Evolutionary conservation across 2,888 invertebrate species (phyloP), one percentile per base, ranked within the genome.

Genomic region (Microplitis deprimator): DNA sequence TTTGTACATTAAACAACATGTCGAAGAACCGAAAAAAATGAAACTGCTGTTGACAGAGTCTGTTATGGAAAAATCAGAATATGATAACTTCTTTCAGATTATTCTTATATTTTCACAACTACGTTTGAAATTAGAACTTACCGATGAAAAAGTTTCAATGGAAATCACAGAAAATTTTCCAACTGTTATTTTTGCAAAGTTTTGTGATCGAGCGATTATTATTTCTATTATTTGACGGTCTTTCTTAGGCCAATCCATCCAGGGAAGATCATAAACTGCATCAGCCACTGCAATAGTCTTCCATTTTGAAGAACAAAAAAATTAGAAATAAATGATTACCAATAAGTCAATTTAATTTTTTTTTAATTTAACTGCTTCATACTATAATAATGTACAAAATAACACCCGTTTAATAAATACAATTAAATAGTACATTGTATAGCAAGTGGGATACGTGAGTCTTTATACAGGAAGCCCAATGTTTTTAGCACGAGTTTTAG

Each of bases 81-180:
- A 20, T 20, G 20, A 20, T 2, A 2, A 20, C 20, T 20, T 20
- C 2, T 1, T 20, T 20, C 1, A 20, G 20, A 2, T 20, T 20
- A 20, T 20, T 20, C 20, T 20, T 20, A 1, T 20, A 20, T 20
- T 20, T 20, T 17, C 17, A 20, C 2, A 2, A 20, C 20, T 20
- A 2, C 2, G 1, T 20, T 20, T 20, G 20, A 20, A 20, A 2
- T 2, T 20, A 20, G 1, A 20, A 73, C 79, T 10, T 39, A 76
- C 79, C 74, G 76, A 78, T 41, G 78, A 70, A 50, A 77, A 80
- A 29, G 80, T 80, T 13, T 77, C 73, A 29, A 80, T 76, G 13
- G 77, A 73, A 62, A 79, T 59, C 17, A 59, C 50, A 38, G 69
- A 39, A 60, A 80, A 77, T 50, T 77, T 79, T 70, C 61, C 75